Percentiles rank a stretch among this genome's conserved stretches.
Conservation (phyloP, 2,797 vertebrate genomes). For the Paratrypauchen microcephalus region DNA sequence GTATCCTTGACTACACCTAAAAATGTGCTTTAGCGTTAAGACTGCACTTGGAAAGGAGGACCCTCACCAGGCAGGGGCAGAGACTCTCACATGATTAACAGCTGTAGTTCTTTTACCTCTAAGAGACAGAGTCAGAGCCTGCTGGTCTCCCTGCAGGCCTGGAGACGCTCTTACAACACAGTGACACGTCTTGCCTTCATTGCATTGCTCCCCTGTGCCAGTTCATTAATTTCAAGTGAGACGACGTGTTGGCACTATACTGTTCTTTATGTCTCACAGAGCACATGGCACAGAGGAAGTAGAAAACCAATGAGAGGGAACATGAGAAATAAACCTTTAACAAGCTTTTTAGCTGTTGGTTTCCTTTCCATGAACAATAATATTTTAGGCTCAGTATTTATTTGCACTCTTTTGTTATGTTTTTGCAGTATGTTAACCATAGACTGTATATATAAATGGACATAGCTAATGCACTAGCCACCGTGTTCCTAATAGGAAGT, state of each 20-base stretch:
- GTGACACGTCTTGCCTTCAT: slow-evolving; percentile 35
- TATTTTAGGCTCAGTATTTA: neutral
- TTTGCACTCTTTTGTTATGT: neutral
- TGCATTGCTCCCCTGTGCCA: slow-evolving; percentile 35
- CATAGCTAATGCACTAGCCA: no score
- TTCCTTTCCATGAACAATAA: no score
- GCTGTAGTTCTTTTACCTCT: slow-evolving; percentile 20
- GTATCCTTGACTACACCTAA: neutral
- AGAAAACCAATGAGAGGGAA: neutral
- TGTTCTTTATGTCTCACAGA: neutral
- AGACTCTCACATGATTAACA: slow-evolving; percentile 24
- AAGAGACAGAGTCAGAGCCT: slow-evolving; percentile 2
- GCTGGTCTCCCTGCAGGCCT: slow-evolving; percentile 20
- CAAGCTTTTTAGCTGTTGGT: neutral
- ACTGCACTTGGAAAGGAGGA: neutral
- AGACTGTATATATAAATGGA: no score
- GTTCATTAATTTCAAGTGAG: slow-evolving; percentile 44
- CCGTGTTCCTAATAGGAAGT: no score
- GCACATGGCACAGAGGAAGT: neutral
- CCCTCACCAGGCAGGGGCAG: slow-evolving; percentile 11
- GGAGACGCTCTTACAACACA: slow-evolving; percentile 25
- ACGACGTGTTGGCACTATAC: slow-evolving; percentile 13
- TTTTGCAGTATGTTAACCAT: neutral
- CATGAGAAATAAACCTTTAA: neutral
- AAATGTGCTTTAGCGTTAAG: neutral